Conservation (phyloP, 2,888 invertebrate genomes). For the Agelastica alni region DNA sequence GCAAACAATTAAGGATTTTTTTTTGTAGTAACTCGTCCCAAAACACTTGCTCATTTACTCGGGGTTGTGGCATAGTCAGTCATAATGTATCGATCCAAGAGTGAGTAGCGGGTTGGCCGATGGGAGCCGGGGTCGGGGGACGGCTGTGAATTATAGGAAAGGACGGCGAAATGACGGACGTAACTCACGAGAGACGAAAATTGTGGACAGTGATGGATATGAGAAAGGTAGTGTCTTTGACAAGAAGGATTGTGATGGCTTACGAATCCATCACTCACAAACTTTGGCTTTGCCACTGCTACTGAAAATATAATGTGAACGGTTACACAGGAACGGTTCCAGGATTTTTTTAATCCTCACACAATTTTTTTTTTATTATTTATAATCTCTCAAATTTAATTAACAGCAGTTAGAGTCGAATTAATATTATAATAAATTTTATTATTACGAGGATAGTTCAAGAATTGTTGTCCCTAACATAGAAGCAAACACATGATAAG, state of each 20-base stretch:
- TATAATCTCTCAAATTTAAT: too few species aligned
- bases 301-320: slow-evolving; percentile 27
- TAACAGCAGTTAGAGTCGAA: too few species aligned
- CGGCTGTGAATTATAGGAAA: slow-evolving; percentile 32
- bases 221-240: slow-evolving; percentile 46
- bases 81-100: slow-evolving; percentile 40
- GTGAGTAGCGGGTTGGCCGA: slow-evolving; percentile 1
- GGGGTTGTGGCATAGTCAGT: slow-evolving; percentile 33
- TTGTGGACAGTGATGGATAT: slow-evolving; percentile 46
- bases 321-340: slow-evolving; percentile 12
- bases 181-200: slow-evolving; percentile 45
- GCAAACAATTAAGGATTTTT: too few species aligned
- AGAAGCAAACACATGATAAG: too few species aligned
- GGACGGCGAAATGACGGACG: slow-evolving; percentile 35
- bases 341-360: too few species aligned
- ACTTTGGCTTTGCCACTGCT: slow-evolving; percentile 31
- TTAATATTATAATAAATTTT: too few species aligned
- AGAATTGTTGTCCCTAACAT: too few species aligned
- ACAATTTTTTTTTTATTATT: too few species aligned
- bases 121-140: slow-evolving; percentile 14
- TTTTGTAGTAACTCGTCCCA: too few species aligned
- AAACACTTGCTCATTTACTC: too few species aligned
- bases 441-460: too few species aligned
- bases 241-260: slow-evolving; percentile 42
- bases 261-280: slow-evolving; percentile 36